Percentiles rank a stretch among this genome's conserved stretches.
Evolutionary conservation across 1,140 invertebrate species (phyloP).

Genomic region (Cydia splendana): DNA sequence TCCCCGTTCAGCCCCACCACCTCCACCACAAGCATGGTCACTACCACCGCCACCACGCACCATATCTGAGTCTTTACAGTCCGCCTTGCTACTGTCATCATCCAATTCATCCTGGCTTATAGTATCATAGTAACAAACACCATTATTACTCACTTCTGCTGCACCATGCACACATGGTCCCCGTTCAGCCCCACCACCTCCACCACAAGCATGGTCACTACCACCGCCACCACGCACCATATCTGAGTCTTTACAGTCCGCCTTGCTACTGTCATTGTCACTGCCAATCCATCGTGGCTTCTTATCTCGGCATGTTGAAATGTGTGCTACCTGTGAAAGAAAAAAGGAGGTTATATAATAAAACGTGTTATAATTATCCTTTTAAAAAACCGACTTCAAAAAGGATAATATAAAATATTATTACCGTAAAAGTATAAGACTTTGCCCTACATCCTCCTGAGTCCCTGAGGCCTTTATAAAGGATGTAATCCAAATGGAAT

Average conservation of each 20-base stretch:
- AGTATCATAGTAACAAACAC: neutral
- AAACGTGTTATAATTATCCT: too few relatives aligned
- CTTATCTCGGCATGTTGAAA: constrained; percentile 1
- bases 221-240: constrained; percentile 50
- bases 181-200: constrained; percentile 61
- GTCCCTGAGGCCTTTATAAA: too few relatives aligned
- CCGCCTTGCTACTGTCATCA: constrained; percentile 29
- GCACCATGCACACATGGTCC: constrained; percentile 74
- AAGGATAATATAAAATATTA: too few relatives aligned
- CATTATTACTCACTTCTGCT: constrained; percentile 66
- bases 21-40: constrained; percentile 46
- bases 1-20: constrained; percentile 61
- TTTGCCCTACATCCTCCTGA: too few relatives aligned
- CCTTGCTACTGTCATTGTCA: constrained; percentile 47
- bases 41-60: constrained; percentile 43
- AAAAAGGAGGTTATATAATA: neutral
- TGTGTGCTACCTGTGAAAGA: neutral
- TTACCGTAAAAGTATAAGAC: too few relatives aligned
- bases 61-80: constrained; percentile 49
- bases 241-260: constrained; percentile 45
- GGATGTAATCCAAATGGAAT: too few relatives aligned
- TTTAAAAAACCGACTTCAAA: too few relatives aligned
- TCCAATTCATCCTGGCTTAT: constrained; percentile 23
- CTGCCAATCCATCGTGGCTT: constrained; percentile 10
- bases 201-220: constrained; percentile 43